phyloP scores from a whole-genome alignment of 2,113 vertebrate genomes.

The Porphyrio hochstetteri region DNA sequence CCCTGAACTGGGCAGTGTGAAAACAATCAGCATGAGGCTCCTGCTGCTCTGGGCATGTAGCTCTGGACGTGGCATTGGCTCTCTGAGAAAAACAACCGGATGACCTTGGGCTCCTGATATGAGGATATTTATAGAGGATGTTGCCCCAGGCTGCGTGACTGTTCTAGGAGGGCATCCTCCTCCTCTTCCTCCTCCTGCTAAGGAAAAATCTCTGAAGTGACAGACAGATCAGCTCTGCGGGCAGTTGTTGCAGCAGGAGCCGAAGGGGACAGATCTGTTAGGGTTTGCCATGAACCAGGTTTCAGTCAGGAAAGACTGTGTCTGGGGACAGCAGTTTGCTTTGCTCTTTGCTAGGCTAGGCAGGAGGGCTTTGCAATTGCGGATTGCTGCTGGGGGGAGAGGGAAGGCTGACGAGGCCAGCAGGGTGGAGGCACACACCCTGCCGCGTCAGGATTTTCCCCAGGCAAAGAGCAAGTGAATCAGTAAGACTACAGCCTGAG shows the following conservation, averaged over 20 bases:
- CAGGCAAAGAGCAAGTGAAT: neutral
- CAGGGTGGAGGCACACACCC: neutral
- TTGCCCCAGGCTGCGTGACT: neutral
- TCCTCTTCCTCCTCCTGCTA: neutral
- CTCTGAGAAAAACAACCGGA: neutral
- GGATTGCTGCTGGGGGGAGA: neutral
- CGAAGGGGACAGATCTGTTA: neutral
- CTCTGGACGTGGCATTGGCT: neutral
- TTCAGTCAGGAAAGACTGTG: neutral
- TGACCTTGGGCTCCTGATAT: neutral
- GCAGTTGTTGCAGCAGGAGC: neutral
- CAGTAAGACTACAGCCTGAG: neutral
- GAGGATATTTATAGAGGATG: neutral
- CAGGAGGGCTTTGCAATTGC: neutral
- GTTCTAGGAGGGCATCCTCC: neutral
- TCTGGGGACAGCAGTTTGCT: neutral
- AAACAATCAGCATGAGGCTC: neutral
- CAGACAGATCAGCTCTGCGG: neutral
- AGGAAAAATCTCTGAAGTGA: neutral
- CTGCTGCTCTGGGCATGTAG: neutral
- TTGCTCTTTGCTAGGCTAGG: neutral
- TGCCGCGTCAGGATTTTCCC: neutral
- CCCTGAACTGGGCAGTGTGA: neutral
- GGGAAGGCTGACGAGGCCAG: neutral
- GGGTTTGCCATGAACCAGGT: neutral